These are phyloP conservation scores for Odontamblyopus rebecca DNA, from an alignment of 2,797 vertebrate genomes.

Conservation along the genomic window DNA sequence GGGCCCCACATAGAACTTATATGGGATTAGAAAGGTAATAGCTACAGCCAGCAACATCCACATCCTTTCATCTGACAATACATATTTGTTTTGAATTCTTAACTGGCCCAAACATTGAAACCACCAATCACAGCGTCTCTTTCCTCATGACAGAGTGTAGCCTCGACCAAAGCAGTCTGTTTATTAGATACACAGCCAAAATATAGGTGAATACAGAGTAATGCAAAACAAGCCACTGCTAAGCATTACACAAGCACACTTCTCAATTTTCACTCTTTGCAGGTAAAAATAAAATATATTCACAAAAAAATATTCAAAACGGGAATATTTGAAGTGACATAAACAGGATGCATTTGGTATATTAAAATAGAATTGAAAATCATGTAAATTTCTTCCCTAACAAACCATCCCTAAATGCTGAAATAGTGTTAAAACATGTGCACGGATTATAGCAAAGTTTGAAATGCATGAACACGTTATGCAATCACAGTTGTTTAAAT, in stretches of 20 bases:
- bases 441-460: neutral
- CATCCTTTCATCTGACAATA: too few species aligned
- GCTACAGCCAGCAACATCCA: too few species aligned
- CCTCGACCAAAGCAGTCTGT: constrained; percentile 16
- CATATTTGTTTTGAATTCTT: too few species aligned
- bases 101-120: neutral
- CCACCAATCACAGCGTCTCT: neutral
- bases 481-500: constrained; percentile 4
- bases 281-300: constrained; percentile 36
- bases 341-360: neutral
- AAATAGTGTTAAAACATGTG: neutral
- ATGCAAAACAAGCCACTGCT: constrained; percentile 50
- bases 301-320: constrained; percentile 25
- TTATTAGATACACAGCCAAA: constrained; percentile 29
- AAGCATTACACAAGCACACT: constrained; percentile 49
- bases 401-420: neutral
- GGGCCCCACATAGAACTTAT: too few species aligned
- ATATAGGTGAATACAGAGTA: constrained; percentile 15
- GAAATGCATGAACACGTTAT: neutral
- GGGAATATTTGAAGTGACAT: neutral
- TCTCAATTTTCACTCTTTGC: constrained; percentile 51
- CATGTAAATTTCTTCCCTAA: neutral
- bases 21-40: too few species aligned
- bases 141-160: neutral
- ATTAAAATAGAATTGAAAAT: neutral